Conservation (phyloP, 35 echinoderm and acorn worm species). For the Ophiothrix spiculata region DNA sequence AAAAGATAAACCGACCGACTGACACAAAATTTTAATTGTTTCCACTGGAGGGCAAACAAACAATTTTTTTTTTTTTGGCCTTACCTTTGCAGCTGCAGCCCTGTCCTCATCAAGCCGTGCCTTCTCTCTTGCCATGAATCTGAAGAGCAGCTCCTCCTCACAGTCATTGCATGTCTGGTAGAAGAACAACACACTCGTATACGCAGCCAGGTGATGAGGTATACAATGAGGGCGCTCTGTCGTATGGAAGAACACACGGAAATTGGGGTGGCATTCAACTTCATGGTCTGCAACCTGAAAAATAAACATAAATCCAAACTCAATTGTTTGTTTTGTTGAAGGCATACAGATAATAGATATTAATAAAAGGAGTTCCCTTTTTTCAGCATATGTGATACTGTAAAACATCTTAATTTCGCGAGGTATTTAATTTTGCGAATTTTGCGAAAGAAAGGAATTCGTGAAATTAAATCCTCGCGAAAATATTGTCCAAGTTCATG, state of each 20-base stretch:
- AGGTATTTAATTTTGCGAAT: too few species aligned
- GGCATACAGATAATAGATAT: too few species aligned
- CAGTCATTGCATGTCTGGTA: conserved; percentile 74
- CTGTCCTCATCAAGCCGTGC: conserved; percentile 90
- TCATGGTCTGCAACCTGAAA: conserved; percentile 89
- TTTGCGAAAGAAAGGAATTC: too few species aligned
- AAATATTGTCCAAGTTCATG: too few species aligned
- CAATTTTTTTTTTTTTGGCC: not conserved
- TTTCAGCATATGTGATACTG: too few species aligned
- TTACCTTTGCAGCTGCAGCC: conserved; percentile 74
- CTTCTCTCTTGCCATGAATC: conserved; percentile 86
- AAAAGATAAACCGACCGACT: too few species aligned
- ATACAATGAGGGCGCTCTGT: conserved; percentile 70
- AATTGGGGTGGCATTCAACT: conserved; percentile 89
- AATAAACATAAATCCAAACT: not conserved
- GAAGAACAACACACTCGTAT: conserved; percentile 80
- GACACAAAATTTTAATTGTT: too few species aligned
- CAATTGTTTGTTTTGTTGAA: too few species aligned
- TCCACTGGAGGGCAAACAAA: too few species aligned
- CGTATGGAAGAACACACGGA: conserved; percentile 84
- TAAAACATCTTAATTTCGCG: too few species aligned
- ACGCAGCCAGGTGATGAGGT: conserved; percentile 73
- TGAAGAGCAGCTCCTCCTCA: conserved; percentile 84
- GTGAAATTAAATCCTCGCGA: too few species aligned
- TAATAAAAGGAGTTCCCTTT: too few species aligned